Percentiles rank a stretch among this genome's conserved stretches.
Evolutionary conservation across 2,888 invertebrate genomes (phyloP).

Genomic region (Thymelicus sylvestris): DNA sequence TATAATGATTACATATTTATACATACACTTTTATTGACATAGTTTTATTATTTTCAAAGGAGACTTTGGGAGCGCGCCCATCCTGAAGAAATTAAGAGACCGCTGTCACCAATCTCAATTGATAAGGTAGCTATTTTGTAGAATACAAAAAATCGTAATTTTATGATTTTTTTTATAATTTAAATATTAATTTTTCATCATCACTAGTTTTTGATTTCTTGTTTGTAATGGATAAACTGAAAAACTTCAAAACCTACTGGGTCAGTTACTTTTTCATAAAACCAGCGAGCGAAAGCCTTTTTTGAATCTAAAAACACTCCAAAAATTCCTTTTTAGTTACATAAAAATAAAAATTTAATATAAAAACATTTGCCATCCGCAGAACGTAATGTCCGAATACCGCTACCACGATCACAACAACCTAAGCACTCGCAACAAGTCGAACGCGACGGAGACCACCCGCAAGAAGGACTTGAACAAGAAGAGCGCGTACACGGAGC

Average conservation of each 20-base stretch:
- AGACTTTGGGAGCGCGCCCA: conserved; percentile 78
- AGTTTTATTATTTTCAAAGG: conserved; percentile 47
- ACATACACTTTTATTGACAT: neutral
- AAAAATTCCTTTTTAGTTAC: too few relatives aligned
- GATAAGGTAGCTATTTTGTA: conserved; percentile 61
- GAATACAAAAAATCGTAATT: too few relatives aligned
- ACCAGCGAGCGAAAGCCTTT: too few relatives aligned
- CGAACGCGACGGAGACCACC: conserved; percentile 51
- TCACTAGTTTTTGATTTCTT: too few relatives aligned
- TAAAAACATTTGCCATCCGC: neutral
- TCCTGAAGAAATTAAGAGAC: conserved; percentile 71
- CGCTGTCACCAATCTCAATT: conserved; percentile 64
- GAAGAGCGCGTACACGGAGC: conserved; percentile 58
- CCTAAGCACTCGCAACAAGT: conserved; percentile 76
- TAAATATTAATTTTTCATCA: too few relatives aligned
- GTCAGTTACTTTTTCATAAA: too few relatives aligned
- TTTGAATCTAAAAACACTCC: too few relatives aligned
- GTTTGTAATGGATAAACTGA: too few relatives aligned
- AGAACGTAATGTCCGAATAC: conserved; percentile 56
- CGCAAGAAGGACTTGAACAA: conserved; percentile 53
- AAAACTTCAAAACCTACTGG: too few relatives aligned
- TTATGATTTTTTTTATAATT: too few relatives aligned
- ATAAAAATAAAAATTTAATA: too few relatives aligned
- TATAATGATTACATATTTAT: too few relatives aligned
- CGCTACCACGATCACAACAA: conserved; percentile 82